Evolutionary conservation across 2,113 vertebrate genomes (phyloP).

Genomic region (Dryoscopus gambensis): DNA sequence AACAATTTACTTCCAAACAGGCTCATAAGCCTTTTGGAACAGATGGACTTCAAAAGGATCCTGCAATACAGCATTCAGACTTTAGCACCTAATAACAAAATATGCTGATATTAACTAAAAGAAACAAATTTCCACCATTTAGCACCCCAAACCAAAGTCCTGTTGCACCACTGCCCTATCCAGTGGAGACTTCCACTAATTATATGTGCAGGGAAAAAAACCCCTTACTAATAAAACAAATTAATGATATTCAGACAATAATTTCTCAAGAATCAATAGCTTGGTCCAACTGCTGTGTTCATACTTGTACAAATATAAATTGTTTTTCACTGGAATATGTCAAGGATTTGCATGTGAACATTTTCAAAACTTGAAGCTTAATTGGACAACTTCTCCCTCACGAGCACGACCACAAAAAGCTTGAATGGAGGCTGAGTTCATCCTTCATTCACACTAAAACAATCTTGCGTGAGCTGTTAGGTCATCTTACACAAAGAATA

Average conservation of each 20-base stretch:
- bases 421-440: not conserved
- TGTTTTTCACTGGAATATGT: not conserved
- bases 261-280: not conserved
- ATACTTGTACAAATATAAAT: not conserved
- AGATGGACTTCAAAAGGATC: not conserved
- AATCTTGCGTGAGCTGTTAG: not conserved
- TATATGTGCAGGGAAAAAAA: accelerated
- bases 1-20: not conserved
- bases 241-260: not conserved
- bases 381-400: not conserved
- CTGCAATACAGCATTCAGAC: not conserved
- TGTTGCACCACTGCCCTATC: not conserved
- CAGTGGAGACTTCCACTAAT: not conserved
- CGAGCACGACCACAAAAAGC: not conserved
- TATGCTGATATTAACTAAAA: not conserved
- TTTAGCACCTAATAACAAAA: not conserved
- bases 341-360: not conserved
- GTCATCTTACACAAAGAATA: not conserved
- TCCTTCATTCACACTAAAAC: not conserved
- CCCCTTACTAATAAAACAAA: not conserved
- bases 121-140: not conserved
- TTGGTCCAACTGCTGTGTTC: not conserved
- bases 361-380: not conserved
- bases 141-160: not conserved
- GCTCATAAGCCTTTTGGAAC: not conserved